Evolutionary conservation across 2,888 invertebrate genomes (phyloP).

Genomic region (Drosophila colorata): DNA sequence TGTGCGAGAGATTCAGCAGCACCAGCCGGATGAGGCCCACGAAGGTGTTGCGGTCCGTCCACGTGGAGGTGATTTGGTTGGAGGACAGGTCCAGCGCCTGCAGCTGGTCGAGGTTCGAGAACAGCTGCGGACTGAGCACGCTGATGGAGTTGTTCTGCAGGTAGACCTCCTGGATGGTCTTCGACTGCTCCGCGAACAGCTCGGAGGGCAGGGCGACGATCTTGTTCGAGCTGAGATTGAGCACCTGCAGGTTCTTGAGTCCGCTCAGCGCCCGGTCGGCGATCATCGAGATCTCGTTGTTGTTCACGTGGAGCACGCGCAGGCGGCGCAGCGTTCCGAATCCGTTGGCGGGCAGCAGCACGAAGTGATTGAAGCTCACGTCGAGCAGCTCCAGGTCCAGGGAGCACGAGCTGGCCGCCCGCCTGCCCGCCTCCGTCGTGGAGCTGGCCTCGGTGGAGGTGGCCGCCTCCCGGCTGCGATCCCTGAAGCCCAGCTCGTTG

Average conservation of each 20-base stretch:
- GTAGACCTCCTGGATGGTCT: conserved; percentile 94
- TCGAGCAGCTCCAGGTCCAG: conserved; percentile 93
- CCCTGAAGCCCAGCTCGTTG: conserved; percentile 93
- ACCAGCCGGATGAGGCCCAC: conserved; percentile 95
- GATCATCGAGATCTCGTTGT: conserved; percentile 95
- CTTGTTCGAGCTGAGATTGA: conserved; percentile 96
- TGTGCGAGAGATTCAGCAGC: conserved; percentile 93
- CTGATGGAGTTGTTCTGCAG: conserved; percentile 96
- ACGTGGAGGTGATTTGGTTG: conserved; percentile 94
- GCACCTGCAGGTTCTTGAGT: conserved; percentile 91
- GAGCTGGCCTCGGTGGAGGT: conserved; percentile 58
- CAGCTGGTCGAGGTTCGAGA: conserved; percentile 93
- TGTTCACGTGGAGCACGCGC: conserved; percentile 92
- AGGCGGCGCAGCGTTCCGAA: conserved; percentile 92
- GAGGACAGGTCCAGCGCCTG: conserved; percentile 93
- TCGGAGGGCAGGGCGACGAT: conserved; percentile 94
- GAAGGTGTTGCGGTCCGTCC: conserved; percentile 94
- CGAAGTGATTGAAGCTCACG: conserved; percentile 93
- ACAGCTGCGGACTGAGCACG: conserved; percentile 93
- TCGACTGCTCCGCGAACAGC: conserved; percentile 92
- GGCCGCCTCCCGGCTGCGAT: conserved; percentile 85
- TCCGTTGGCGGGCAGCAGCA: conserved; percentile 92
- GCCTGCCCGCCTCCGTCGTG: conserved; percentile 57
- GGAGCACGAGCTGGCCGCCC: conserved; percentile 87
- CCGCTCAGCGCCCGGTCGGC: conserved; percentile 93